These are phyloP conservation scores for Scarus forsteni DNA, from an alignment of 2,797 vertebrate species.

Conservation along the genomic window DNA sequence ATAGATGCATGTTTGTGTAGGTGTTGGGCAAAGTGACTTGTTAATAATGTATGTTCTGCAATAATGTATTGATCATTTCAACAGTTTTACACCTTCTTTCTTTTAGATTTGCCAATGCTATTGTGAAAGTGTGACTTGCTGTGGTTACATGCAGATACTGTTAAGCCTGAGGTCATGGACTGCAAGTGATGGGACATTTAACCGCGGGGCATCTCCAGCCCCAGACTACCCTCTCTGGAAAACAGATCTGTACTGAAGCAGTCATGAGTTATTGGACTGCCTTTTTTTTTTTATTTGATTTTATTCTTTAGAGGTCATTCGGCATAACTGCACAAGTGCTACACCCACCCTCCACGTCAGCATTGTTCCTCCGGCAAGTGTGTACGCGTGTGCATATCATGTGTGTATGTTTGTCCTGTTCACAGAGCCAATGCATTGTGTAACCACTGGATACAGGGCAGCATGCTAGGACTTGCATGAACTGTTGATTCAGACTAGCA, in stretches of 20 bases:
- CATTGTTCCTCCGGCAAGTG: conserved; percentile 75
- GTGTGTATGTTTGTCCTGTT: conserved; percentile 78
- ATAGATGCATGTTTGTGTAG: conserved; percentile 88
- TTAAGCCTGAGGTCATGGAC: conserved; percentile 79
- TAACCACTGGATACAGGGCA: conserved; percentile 86
- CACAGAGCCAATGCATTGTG: conserved; percentile 84
- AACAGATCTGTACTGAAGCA: conserved; percentile 71
- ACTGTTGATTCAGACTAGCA: conserved; percentile 90
- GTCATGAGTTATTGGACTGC: conserved; percentile 74
- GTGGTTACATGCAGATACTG: conserved; percentile 82
- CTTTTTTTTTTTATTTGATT: conserved; percentile 53
- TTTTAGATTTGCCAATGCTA: conserved; percentile 82
- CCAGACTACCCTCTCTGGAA: conserved; percentile 66
- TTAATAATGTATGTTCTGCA: conserved; percentile 90
- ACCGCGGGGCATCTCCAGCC: conserved; percentile 56
- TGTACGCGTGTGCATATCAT: conserved; percentile 39
- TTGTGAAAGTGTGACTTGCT: conserved; percentile 86
- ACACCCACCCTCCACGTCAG: conserved; percentile 75
- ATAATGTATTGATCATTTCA: conserved; percentile 88
- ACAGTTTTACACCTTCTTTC: conserved; percentile 78
- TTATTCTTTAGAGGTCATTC: conserved; percentile 67
- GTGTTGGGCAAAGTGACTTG: conserved; percentile 86
- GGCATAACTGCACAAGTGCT: conserved; percentile 83
- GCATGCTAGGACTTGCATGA: conserved; percentile 86
- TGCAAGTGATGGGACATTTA: conserved; percentile 70